A percentile compares a stretch with the other conserved stretches of the same genome.
Conservation (phyloP, 2,888 invertebrate genomes). For the Chloromyia formosa region DNA sequence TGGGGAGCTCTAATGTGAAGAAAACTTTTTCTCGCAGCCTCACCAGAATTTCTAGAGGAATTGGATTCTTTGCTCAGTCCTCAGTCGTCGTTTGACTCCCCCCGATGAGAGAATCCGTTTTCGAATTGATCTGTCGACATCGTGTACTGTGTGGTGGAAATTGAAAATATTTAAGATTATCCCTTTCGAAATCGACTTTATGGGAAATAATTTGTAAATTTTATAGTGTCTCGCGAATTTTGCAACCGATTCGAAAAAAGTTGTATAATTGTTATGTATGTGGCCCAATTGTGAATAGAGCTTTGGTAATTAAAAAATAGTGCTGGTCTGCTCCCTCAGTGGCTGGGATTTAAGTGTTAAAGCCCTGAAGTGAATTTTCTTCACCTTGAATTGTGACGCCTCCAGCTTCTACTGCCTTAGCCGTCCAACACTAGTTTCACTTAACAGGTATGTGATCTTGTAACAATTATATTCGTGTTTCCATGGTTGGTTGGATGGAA, state of each 20-base stretch:
- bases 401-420: constrained; percentile 1
- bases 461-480: not conserved
- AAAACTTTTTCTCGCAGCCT: not conserved
- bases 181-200: not conserved
- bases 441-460: constrained; percentile 19
- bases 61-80: not conserved
- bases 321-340: not conserved
- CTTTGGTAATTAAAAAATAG: not conserved
- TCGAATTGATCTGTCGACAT: constrained; percentile 1
- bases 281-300: not conserved
- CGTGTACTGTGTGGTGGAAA: constrained; percentile 10
- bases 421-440: not conserved
- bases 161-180: not conserved
- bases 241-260: not conserved
- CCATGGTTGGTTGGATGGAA: not conserved
- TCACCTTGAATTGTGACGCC: constrained; percentile 17
- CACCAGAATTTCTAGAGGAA: not conserved
- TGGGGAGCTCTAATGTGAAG: not conserved
- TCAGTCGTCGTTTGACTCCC: constrained; percentile 12
- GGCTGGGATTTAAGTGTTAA: constrained; percentile 9
- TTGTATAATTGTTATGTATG: not conserved
- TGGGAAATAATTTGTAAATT: not conserved
- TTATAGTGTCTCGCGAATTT: not conserved
- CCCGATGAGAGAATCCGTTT: constrained; percentile 16
- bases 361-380: constrained; percentile 17